These are phyloP conservation scores for Gonatopus flavifemur DNA, from an alignment of 1,140 invertebrate species.

Conservation along the genomic window DNA sequence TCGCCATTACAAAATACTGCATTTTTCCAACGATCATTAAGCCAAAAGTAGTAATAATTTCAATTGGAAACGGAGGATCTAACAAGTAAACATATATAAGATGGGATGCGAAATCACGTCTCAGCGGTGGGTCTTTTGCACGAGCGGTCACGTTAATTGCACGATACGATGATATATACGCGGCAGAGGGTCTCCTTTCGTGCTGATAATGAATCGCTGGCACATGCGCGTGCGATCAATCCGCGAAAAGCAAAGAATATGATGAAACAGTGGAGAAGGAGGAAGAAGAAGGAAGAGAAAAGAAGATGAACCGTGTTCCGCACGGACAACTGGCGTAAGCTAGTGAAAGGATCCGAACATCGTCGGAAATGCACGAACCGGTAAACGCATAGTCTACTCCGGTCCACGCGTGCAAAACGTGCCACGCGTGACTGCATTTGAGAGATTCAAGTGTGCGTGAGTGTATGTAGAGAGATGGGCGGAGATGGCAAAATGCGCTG, in stretches of 20 bases:
- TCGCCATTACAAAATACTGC: too few species aligned
- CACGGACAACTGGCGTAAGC: conserved; percentile 35
- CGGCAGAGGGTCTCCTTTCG: not conserved
- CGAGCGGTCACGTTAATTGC: conserved; percentile 27
- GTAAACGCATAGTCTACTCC: conserved; percentile 45
- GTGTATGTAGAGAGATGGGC: too few species aligned
- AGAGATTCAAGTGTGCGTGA: not conserved
- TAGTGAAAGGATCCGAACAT: conserved; percentile 36
- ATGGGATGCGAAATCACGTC: conserved; percentile 19
- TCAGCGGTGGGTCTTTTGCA: conserved; percentile 18
- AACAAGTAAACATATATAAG: conserved; percentile 15
- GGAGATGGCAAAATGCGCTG: too few species aligned
- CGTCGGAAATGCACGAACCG: conserved; percentile 34
- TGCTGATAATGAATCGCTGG: conserved; percentile 19
- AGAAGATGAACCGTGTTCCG: too few species aligned
- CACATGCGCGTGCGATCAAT: conserved; percentile 28
- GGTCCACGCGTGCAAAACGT: conserved; percentile 54
- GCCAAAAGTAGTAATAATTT: conserved; percentile 19
- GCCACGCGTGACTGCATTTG: conserved; percentile 48
- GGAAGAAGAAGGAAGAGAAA: too few species aligned
- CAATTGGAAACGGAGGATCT: conserved; percentile 5
- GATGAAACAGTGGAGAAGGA: too few species aligned
- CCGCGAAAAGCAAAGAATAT: conserved; percentile 21
- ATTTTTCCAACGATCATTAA: too few species aligned
- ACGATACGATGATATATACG: conserved; percentile 13